Conservation (phyloP, 1,140 invertebrate species). For the Neotoxoptera formosana region DNA sequence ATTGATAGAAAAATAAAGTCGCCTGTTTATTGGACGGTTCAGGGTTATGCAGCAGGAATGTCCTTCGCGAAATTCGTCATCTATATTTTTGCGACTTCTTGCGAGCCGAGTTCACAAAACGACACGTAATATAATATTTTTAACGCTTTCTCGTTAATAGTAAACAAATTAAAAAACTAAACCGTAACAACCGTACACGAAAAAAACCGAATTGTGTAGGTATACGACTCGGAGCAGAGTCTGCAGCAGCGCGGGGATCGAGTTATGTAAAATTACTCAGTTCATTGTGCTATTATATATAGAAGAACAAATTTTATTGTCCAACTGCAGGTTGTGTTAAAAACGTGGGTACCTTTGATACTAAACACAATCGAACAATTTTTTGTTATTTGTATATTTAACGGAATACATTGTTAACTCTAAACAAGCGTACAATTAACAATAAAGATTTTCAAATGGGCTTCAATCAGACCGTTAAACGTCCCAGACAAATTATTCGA, state of each 20-base stretch:
- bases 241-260: not conserved
- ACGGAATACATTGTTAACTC: not conserved
- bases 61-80: slow-evolving; percentile 33
- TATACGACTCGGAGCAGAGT: not conserved
- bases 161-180: not conserved
- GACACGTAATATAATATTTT: slow-evolving; percentile 13
- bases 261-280: slow-evolving; percentile 10
- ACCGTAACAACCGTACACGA: not conserved
- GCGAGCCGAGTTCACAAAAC: not conserved
- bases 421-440: slow-evolving; percentile 10
- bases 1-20: slow-evolving; percentile 18
- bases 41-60: not conserved
- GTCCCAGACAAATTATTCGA: not conserved
- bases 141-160: not conserved
- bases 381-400: not conserved
- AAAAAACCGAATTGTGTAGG: not conserved
- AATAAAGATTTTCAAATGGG: slow-evolving; percentile 1
- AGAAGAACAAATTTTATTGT: slow-evolving; percentile 13
- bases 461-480: not conserved
- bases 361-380: slow-evolving; percentile 8
- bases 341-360: not conserved
- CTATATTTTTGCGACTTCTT: slow-evolving; percentile 5
- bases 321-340: not conserved
- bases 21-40: slow-evolving; percentile 21
- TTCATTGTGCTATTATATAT: slow-evolving; percentile 10